A percentile compares a stretch with the other conserved stretches of the same genome.
Conservation (phyloP, 2,113 vertebrate species). For the Hystrix cristata region DNA sequence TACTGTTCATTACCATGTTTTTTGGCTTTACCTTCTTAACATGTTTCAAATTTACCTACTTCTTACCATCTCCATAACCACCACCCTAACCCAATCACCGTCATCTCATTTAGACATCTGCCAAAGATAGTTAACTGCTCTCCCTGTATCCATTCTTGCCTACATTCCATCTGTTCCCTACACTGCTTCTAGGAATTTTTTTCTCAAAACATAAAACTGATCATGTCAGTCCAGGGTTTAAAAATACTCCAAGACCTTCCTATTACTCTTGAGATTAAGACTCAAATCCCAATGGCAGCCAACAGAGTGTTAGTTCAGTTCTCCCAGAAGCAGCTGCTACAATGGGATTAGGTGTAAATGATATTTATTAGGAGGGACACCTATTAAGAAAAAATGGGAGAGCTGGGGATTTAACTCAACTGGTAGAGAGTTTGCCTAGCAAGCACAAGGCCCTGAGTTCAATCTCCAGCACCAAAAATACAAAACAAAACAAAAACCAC, state of each 20-base stretch:
- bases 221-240: background rate
- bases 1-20: background rate
- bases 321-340: background rate
- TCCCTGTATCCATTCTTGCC: conserved; percentile 6
- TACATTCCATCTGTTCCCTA: conserved; percentile 21
- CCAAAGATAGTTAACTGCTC: background rate
- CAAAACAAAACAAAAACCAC: too few relatives aligned
- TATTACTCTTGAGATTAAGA: background rate
- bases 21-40: background rate
- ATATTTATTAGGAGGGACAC: background rate
- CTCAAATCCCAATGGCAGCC: background rate
- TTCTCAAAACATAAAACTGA: conserved; percentile 34
- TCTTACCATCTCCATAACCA: background rate
- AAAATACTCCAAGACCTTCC: conserved; percentile 23
- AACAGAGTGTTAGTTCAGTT: background rate
- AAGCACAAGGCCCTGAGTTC: too few relatives aligned
- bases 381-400: background rate
- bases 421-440: too few relatives aligned
- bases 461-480: too few relatives aligned
- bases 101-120: background rate
- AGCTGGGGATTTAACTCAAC: too few relatives aligned
- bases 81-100: background rate
- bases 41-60: background rate
- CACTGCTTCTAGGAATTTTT: background rate
- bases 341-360: background rate